phyloP scores from a whole-genome alignment of 2,797 vertebrate genomes.

The Pitangus sulphuratus region DNA sequence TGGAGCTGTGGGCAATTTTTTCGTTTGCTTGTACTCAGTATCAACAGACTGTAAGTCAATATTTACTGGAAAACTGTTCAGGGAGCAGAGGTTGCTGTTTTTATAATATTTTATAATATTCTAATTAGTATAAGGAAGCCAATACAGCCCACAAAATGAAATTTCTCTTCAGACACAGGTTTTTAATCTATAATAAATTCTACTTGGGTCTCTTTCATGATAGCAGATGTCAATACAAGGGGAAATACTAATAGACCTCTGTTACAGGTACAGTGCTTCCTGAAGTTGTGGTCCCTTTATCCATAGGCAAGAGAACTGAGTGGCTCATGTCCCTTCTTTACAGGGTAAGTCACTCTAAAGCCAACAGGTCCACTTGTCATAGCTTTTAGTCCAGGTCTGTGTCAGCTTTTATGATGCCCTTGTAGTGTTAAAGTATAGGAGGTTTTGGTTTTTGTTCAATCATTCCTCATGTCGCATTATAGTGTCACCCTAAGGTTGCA shows the following conservation, averaged over 20 bases:
- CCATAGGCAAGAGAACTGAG: neutral
- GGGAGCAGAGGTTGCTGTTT: neutral
- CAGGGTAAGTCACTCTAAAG: neutral
- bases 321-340: neutral
- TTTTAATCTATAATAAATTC: neutral
- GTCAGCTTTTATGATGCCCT: neutral
- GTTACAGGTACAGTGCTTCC: neutral
- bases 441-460: neutral
- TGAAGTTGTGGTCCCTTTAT: neutral
- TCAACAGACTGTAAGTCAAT: neutral
- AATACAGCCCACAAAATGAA: neutral
- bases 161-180: neutral
- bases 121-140: neutral
- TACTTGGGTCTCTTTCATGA: neutral
- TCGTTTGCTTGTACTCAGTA: fast-evolving
- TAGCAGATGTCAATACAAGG: neutral
- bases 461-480: neutral
- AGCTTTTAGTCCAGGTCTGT: neutral
- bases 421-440: neutral
- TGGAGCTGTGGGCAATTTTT: neutral
- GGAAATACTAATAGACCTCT: neutral
- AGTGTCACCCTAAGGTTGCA: fast-evolving
- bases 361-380: neutral
- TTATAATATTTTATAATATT: neutral
- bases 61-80: neutral